Percentiles rank a stretch among this genome's conserved stretches.
Evolutionary conservation across 1,140 invertebrate genomes (phyloP).

Genomic region (Venustaconcha ellipsiformis): DNA sequence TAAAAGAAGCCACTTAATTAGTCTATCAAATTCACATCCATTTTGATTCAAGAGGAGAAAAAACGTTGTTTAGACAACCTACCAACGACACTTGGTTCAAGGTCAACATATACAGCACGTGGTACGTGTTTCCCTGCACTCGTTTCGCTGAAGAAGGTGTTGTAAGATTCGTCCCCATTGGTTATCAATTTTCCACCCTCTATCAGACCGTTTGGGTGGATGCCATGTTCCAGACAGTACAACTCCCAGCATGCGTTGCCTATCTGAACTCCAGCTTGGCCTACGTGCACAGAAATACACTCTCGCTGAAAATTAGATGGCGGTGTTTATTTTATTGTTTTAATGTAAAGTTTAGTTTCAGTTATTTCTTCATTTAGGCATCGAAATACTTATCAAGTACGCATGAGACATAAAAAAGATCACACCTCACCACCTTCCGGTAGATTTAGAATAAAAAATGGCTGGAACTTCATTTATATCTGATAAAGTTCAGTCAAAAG

Average conservation of each 20-base stretch:
- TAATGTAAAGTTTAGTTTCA: too few species aligned
- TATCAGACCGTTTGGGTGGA: slow-evolving; percentile 84
- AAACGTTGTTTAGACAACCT: slow-evolving; percentile 46
- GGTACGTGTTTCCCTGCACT: slow-evolving; percentile 87
- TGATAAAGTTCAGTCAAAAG: too few species aligned
- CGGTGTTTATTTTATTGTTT: too few species aligned
- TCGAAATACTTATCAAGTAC: too few species aligned
- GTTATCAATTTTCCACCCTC: slow-evolving; percentile 67
- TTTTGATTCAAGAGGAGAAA: too few species aligned
- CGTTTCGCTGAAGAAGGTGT: slow-evolving; percentile 75
- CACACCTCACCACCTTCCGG: too few species aligned
- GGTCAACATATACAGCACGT: slow-evolving; percentile 85
- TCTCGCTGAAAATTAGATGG: slow-evolving; percentile 71
- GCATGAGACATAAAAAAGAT: too few species aligned
- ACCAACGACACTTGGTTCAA: slow-evolving; percentile 91
- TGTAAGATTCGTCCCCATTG: slow-evolving; percentile 69
- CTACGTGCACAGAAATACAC: slow-evolving; percentile 89
- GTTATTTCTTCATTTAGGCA: too few species aligned
- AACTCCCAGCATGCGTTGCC: slow-evolving; percentile 88
- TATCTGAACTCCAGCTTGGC: slow-evolving; percentile 91
- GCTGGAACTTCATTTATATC: too few species aligned
- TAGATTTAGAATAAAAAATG: too few species aligned
- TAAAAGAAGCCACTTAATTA: too few species aligned
- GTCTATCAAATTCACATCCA: too few species aligned
- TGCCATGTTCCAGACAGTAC: slow-evolving; percentile 82